These are phyloP conservation scores for Andrena marginata DNA, from an alignment of 2,888 invertebrate genomes.

Conservation along the genomic window DNA sequence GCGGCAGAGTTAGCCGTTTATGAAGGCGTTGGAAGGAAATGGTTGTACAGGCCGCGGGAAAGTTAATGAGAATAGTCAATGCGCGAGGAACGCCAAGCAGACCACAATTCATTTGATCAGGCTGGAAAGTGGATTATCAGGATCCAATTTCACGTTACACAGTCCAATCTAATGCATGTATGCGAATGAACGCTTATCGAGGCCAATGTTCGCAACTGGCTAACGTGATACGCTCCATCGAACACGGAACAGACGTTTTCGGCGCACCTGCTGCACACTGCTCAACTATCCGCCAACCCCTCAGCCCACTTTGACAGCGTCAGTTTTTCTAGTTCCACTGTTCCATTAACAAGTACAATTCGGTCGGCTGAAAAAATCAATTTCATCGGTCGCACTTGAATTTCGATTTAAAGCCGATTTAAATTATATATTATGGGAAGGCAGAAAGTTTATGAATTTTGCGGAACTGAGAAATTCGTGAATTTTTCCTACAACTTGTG, in stretches of 20 bases:
- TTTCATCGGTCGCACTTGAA: too few species aligned
- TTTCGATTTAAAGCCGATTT: too few species aligned
- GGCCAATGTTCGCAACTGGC: slow-evolving; percentile 30
- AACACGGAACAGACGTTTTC: slow-evolving; percentile 23
- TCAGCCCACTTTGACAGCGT: not conserved
- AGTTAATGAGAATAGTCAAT: slow-evolving; percentile 37
- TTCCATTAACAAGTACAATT: not conserved
- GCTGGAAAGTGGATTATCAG: slow-evolving; percentile 54
- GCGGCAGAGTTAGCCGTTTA: too few species aligned
- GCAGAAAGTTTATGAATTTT: too few species aligned
- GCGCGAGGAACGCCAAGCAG: slow-evolving; percentile 41
- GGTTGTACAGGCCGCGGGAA: not conserved
- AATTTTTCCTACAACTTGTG: too few species aligned
- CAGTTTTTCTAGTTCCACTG: not conserved
- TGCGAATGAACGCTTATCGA: slow-evolving; percentile 52
- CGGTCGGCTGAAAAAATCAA: not conserved
- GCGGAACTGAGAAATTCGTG: too few species aligned
- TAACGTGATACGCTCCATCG: slow-evolving; percentile 28
- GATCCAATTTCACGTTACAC: slow-evolving; percentile 60
- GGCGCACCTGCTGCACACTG: not conserved
- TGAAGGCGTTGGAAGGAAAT: not conserved
- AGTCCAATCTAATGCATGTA: slow-evolving; percentile 41
- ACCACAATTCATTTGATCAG: slow-evolving; percentile 49
- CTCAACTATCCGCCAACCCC: too few species aligned
- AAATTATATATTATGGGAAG: too few species aligned